Base-by-base conservation (phyloP, 2,888 invertebrate genomes). In the Eupithecia dodoneata region DNA sequence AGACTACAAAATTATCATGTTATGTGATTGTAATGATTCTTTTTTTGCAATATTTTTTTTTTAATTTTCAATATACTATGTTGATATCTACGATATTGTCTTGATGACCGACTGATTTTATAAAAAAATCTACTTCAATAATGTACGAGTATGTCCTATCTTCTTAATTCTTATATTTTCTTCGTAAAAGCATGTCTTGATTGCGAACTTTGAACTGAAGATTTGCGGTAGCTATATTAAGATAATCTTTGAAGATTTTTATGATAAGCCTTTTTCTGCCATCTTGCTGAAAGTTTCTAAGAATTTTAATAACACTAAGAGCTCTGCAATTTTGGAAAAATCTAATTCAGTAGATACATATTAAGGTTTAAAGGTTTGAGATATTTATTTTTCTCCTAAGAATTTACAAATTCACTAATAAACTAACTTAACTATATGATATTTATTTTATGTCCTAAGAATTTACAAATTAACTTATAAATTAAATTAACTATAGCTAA, bases 161-260 rank as follows among this genome's bases (percentile, higher is more conserved):
- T 66, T 6, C 66, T 44, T 66, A 42, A n/a, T n/a, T n/a, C n/a
- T n/a, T n/a, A n/a, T n/a, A n/a, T n/a, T n/a, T n/a, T 67, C 44
- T 66, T 7, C 66, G n/a, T 66, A 42, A 44, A 69, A 69, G 45
- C 44, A 18, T 69, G n/a, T 44, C 45, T 45, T 69, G 45, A 45
- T 69, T 69, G 45, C 67, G n/a, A 69, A 69, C 67, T 69, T 69
- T 69, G 67, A 69, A 45, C 66, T 66, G 42, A 15, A 45, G 67
- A 45, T 69, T 69, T n/a, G 45, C 67, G n/a, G 3, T 45, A 9
- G n/a, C 9, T n/a, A 44, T 67, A 67, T 18, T 18, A n/a, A 9
- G 67, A 67, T 67, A n/a, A 67, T 15, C 45, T 45, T 69, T 69
- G 15, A 69, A 69, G 45, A 15, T 69, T 69, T 59, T 30, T 18